Percentiles rank a stretch among this genome's conserved stretches.
Conservation (phyloP, 2,888 invertebrate genomes). For the Branchellion lobata region DNA sequence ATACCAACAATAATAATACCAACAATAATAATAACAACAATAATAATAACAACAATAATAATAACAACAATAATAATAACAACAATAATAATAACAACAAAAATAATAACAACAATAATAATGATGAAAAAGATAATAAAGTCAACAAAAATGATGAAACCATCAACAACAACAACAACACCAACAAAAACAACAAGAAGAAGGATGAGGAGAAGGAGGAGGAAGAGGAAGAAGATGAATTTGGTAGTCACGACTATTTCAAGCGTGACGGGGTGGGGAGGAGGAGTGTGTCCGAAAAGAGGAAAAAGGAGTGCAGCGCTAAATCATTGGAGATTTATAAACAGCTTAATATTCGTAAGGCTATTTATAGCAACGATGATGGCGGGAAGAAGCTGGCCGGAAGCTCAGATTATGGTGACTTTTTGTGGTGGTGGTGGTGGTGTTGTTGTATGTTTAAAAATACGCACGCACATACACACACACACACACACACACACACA, state of each 20-base stretch:
- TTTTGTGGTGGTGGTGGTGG: too few species aligned
- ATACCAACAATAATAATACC: too few species aligned
- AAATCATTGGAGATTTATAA: slow-evolving; percentile 44
- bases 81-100: not conserved
- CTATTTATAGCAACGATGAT: not conserved
- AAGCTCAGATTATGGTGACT: too few species aligned
- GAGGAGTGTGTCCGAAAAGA: slow-evolving; percentile 47
- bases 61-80: too few species aligned
- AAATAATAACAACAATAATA: not conserved
- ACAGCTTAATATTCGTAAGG: slow-evolving; percentile 13
- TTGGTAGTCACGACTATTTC: too few species aligned
- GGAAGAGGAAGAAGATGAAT: not conserved
- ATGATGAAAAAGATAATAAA: too few species aligned
- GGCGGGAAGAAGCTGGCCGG: too few species aligned
- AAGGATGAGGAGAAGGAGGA: not conserved
- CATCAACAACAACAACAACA: not conserved
- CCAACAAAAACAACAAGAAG: not conserved
- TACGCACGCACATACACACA: too few species aligned
- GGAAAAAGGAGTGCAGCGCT: slow-evolving; percentile 43
- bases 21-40: not conserved
- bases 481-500: too few species aligned
- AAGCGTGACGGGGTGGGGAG: slow-evolving; percentile 44
- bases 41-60: not conserved
- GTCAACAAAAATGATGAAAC: too few species aligned
- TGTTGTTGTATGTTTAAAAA: too few species aligned